A percentile compares a stretch with the other conserved stretches of the same genome.
phyloP scores from a whole-genome alignment of 2,113 vertebrate species.

The Plecturocebus donacophilus region DNA sequence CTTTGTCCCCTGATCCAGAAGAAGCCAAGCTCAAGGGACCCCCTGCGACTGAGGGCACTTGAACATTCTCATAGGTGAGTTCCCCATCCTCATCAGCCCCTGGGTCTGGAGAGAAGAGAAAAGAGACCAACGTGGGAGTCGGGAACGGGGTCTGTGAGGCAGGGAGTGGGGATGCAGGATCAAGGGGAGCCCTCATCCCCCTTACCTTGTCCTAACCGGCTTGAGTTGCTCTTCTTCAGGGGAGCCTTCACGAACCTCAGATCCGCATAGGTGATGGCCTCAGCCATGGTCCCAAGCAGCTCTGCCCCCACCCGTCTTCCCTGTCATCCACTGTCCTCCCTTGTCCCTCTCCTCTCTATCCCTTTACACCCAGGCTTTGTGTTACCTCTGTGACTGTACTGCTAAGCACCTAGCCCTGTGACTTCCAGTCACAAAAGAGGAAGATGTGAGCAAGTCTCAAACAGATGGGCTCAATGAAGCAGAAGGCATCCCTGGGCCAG shows the following conservation, averaged over 20 bases:
- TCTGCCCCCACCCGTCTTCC: background rate
- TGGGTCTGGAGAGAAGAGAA: conserved; percentile 19
- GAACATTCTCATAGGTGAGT: conserved; percentile 78
- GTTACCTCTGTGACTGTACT: background rate
- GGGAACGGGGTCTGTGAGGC: background rate
- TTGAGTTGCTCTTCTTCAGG: conserved; percentile 54
- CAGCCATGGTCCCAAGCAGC: conserved; percentile 67
- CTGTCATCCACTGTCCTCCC: background rate
- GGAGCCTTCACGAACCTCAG: conserved; percentile 76
- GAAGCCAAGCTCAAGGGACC: background rate
- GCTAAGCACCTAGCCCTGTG: background rate
- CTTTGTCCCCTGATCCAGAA: background rate
- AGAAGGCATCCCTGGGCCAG: background rate
- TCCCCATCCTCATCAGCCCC: conserved; percentile 66
- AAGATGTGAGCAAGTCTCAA: conserved; percentile 42
- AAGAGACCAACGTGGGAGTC: background rate
- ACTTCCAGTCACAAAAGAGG: conserved; percentile 71
- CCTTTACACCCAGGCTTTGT: background rate
- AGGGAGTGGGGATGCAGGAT: background rate
- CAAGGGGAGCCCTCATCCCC: background rate
- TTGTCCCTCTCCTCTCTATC: background rate
- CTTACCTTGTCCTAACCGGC: conserved; percentile 43
- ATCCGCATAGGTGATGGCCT: conserved; percentile 77
- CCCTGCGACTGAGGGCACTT: conserved; percentile 37
- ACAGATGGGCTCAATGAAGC: conserved; percentile 68